Conservation (phyloP, 2,113 vertebrate genomes). For the Xyrauchen texanus region DNA sequence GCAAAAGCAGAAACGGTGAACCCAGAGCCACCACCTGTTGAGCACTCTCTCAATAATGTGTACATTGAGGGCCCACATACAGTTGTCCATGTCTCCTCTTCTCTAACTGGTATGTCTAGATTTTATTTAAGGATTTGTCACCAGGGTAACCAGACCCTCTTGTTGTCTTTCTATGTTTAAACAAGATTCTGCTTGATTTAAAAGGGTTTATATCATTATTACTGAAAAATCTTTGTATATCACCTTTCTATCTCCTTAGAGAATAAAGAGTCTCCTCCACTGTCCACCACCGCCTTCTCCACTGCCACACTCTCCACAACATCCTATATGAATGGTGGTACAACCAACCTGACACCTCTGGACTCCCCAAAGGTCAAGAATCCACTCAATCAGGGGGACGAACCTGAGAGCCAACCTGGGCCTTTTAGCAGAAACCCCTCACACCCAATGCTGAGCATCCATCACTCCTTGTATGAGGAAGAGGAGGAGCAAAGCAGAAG, state of each 20-base stretch:
- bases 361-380: slow-evolving; percentile 58
- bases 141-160: background rate
- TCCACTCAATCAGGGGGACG: slow-evolving; percentile 56
- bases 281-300: slow-evolving; percentile 70
- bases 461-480: slow-evolving; percentile 75
- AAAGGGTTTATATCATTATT: background rate
- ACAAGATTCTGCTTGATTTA: background rate
- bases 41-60: slow-evolving; percentile 84
- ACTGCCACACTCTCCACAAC: slow-evolving; percentile 68
- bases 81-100: slow-evolving; percentile 72
- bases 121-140: background rate
- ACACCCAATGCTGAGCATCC: slow-evolving; percentile 75
- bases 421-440: slow-evolving; percentile 67
- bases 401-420: slow-evolving; percentile 60
- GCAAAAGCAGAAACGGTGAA: slow-evolving; percentile 80
- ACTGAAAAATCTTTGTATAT: background rate
- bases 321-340: slow-evolving; percentile 71
- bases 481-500: slow-evolving; percentile 67
- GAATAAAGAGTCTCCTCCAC: slow-evolving; percentile 70
- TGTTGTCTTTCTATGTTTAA: background rate
- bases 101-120: slow-evolving; percentile 66
- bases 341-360: slow-evolving; percentile 69
- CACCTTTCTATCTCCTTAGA: slow-evolving; percentile 59
- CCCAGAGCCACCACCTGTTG: slow-evolving; percentile 76
- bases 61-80: slow-evolving; percentile 80